Conservation (phyloP, 2,797 vertebrate genomes). For the Acanthopagrus latus region DNA sequence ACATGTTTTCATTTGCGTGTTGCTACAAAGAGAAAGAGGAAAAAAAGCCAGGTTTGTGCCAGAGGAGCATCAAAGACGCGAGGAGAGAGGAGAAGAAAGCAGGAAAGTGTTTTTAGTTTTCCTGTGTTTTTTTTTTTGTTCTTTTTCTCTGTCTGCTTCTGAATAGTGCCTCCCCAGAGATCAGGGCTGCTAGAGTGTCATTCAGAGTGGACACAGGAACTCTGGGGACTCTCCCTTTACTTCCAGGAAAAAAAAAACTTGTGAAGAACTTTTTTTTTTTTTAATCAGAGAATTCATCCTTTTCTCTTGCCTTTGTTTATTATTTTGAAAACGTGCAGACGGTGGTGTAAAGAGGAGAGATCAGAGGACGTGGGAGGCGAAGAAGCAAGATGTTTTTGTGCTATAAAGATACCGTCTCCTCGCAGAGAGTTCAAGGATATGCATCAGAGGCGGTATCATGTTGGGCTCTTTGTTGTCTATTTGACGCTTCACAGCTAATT, state of each 20-base stretch:
- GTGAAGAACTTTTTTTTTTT: slow-evolving; percentile 64
- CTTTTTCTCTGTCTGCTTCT: slow-evolving; percentile 19
- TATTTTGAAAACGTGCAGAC: slow-evolving; percentile 75
- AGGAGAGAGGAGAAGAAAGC: slow-evolving; percentile 56
- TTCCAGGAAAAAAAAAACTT: slow-evolving; percentile 74
- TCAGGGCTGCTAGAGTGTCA: slow-evolving; percentile 60
- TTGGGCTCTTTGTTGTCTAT: slow-evolving; percentile 69
- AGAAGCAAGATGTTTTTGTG: slow-evolving; percentile 67
- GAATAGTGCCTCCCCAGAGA: slow-evolving; percentile 65
- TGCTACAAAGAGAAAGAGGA: slow-evolving; percentile 53
- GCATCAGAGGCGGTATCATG: slow-evolving; percentile 70
- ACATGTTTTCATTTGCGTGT: slow-evolving; percentile 63
- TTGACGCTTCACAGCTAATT: slow-evolving; percentile 75
- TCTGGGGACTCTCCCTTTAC: slow-evolving; percentile 70
- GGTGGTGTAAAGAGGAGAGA: slow-evolving; percentile 62
- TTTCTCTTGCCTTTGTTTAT: slow-evolving; percentile 63
- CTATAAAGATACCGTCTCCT: slow-evolving; percentile 64
- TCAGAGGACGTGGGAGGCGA: slow-evolving; percentile 68
- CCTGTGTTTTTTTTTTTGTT: slow-evolving; percentile 28
- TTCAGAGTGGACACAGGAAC: slow-evolving; percentile 78
- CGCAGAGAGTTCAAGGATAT: slow-evolving; percentile 67
- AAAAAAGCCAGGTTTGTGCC: slow-evolving; percentile 56
- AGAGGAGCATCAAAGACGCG: slow-evolving; percentile 62
- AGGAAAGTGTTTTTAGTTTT: slow-evolving; percentile 58
- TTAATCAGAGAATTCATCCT: slow-evolving; percentile 46